Percentiles rank a stretch among this genome's conserved stretches.
Evolutionary conservation across 2,113 vertebrate genomes (phyloP).

Genomic region (Xiphophorus couchianus): DNA sequence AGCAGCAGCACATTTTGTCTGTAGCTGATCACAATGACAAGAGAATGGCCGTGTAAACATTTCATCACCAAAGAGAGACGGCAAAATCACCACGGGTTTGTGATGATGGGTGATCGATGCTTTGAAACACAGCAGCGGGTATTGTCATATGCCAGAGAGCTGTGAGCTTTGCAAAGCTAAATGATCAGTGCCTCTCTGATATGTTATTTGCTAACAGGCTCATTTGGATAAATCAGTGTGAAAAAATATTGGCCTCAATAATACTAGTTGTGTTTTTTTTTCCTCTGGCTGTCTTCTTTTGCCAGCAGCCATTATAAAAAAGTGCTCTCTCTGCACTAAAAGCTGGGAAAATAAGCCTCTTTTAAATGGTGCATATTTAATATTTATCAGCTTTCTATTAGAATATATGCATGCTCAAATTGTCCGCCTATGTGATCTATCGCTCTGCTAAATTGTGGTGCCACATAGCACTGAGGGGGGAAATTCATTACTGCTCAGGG

Average conservation of each 20-base stretch:
- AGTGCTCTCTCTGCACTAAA: conserved; percentile 70
- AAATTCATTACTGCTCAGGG: conserved; percentile 83
- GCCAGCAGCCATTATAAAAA: conserved; percentile 72
- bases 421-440: conserved; percentile 82
- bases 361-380: conserved; percentile 83
- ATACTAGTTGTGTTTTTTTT: conserved; percentile 43
- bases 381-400: conserved; percentile 84
- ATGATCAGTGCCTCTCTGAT: conserved; percentile 64
- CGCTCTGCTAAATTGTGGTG: conserved; percentile 81
- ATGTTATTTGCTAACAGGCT: conserved; percentile 74
- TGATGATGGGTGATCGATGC: conserved; percentile 68
- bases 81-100: conserved; percentile 60
- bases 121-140: conserved; percentile 69
- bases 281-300: conserved; percentile 45
- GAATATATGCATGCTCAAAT: conserved; percentile 83
- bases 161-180: conserved; percentile 64
- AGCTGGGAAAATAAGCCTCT: conserved; percentile 75
- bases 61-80: conserved; percentile 68
- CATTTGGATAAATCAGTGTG: conserved; percentile 66
- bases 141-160: conserved; percentile 70
- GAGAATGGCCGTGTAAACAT: conserved; percentile 75
- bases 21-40: conserved; percentile 74
- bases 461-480: conserved; percentile 73
- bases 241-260: conserved; percentile 71
- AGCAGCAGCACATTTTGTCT: conserved; percentile 65